Percentiles rank a stretch among this genome's conserved stretches.
phyloP scores from a whole-genome alignment of 2,113 vertebrate species.

The Galeopterus variegatus region DNA sequence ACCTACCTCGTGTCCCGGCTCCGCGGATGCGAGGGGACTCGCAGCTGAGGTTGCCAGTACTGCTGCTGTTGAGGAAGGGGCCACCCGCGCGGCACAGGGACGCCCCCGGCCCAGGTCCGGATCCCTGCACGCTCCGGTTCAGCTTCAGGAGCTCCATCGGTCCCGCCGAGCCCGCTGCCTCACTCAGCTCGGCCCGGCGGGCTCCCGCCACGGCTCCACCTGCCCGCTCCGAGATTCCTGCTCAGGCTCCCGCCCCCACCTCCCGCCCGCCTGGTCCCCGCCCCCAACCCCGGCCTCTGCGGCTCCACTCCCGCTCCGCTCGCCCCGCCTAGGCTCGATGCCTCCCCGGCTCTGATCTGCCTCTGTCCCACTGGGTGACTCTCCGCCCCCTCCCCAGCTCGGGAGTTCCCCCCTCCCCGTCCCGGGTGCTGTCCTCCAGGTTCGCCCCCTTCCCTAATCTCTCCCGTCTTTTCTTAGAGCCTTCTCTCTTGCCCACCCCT shows the following conservation, averaged over 20 bases:
- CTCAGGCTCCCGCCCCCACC: neutral
- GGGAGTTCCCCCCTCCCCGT: neutral
- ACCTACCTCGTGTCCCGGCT: conserved; percentile 81
- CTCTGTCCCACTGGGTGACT: conserved; percentile 55
- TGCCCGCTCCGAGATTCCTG: neutral
- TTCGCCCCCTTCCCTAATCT: neutral
- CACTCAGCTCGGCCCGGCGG: neutral
- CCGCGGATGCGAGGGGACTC: conserved; percentile 78
- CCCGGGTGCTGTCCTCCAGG: neutral
- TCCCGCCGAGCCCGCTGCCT: neutral
- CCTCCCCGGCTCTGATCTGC: neutral
- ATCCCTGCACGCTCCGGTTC: conserved; percentile 73
- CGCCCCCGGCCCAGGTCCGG: conserved; percentile 54
- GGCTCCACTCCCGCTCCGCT: neutral
- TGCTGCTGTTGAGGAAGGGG: conserved; percentile 63
- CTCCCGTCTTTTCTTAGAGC: neutral
- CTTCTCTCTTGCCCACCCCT: conserved; percentile 8
- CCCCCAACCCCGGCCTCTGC: neutral
- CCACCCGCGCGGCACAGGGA: conserved; percentile 60
- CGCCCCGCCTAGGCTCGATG: neutral
- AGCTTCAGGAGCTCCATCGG: conserved; percentile 82
- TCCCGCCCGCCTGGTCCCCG: conserved; percentile 19
- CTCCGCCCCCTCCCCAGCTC: neutral
- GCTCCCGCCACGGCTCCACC: conserved; percentile 62
- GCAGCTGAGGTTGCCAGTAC: conserved; percentile 75